A percentile compares a stretch with the other conserved stretches of the same genome.
Evolutionary conservation across 2,888 invertebrate genomes (phyloP).

Genomic region (Rhagonycha fulva): DNA sequence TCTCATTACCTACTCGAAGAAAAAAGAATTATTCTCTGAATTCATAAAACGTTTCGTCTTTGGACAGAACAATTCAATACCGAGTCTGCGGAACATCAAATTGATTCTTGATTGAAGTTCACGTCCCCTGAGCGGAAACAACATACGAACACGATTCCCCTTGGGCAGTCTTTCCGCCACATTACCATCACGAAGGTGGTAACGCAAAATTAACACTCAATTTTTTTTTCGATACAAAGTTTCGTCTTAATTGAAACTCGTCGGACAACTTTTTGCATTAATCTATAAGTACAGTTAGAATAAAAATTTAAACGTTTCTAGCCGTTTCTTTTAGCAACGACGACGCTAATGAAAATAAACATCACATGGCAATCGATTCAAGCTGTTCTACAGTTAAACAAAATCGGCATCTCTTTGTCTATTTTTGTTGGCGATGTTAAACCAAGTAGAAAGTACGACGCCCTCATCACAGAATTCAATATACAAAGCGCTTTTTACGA

Average conservation of each 20-base stretch:
- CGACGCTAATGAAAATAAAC: neutral
- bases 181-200: neutral
- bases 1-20: neutral
- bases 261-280: neutral
- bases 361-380: neutral
- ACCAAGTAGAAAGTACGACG: constrained; percentile 3
- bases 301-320: neutral
- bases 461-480: constrained; percentile 1
- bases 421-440: constrained; percentile 2
- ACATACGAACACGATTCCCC: constrained; percentile 10
- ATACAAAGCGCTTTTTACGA: neutral
- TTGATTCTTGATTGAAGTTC: constrained; percentile 17
- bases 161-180: neutral
- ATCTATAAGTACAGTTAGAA: neutral
- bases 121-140: constrained; percentile 17
- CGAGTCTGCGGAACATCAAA: neutral
- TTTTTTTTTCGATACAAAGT: neutral
- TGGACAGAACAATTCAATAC: neutral
- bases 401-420: constrained; percentile 1
- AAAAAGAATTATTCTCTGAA: neutral
- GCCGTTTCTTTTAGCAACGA: neutral
- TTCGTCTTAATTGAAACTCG: neutral
- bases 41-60: neutral
- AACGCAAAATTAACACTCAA: neutral
- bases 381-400: constrained; percentile 1